Evolutionary conservation across 2,888 invertebrate species (phyloP).

Genomic region (Cryptus viduatorius): DNA sequence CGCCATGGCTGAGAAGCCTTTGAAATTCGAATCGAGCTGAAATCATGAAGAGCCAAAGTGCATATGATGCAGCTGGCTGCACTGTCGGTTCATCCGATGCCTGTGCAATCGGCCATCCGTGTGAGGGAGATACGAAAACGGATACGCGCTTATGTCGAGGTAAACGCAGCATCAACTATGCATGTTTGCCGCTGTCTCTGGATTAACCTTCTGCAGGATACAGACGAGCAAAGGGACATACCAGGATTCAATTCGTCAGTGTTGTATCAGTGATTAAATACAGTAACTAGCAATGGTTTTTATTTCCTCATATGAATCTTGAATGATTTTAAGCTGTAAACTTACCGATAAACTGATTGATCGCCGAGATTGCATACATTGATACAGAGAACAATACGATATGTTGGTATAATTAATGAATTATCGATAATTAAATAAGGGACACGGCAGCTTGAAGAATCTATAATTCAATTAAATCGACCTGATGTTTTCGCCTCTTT

Average conservation of each 20-base stretch:
- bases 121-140: not conserved
- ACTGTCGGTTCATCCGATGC: constrained; percentile 3
- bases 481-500: too few relatives aligned
- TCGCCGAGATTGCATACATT: not conserved
- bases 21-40: constrained; percentile 34
- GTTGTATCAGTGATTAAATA: not conserved
- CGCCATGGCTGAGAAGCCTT: constrained; percentile 2
- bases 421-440: constrained; percentile 40
- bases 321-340: too few relatives aligned
- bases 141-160: not conserved
- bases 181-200: not conserved
- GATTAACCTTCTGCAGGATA: not conserved
- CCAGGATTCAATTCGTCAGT: not conserved
- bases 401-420: constrained; percentile 26
- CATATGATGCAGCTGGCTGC: not conserved
- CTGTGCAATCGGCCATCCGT: constrained; percentile 18
- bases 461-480: constrained; percentile 6
- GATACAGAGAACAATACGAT: not conserved
- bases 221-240: not conserved
- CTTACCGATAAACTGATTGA: too few relatives aligned
- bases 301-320: not conserved
- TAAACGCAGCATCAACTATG: not conserved
- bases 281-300: not conserved
- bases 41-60: not conserved
- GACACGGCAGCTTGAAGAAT: not conserved